Conservation (phyloP, 92 coral and sea anemone genomes). For the Actinostola sp. region DNA sequence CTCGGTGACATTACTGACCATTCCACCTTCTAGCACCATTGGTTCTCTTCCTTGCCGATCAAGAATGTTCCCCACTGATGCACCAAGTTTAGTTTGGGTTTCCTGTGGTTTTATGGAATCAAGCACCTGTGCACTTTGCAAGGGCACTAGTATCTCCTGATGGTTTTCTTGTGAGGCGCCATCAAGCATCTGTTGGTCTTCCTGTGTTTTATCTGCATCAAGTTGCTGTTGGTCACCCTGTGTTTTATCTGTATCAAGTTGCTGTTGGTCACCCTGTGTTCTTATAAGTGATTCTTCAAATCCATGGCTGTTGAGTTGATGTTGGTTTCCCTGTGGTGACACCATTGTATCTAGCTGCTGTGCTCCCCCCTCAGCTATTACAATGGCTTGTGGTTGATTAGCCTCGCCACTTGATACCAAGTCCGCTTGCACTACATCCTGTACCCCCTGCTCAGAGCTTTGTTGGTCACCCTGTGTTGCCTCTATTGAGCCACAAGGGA, state of each 20-base stretch:
- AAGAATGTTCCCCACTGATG: not conserved
- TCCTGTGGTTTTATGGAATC: constrained; percentile 25
- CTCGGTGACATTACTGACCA: constrained; percentile 65
- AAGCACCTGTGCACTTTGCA: not conserved
- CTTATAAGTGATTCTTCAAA: not conserved
- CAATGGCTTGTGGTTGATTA: not conserved
- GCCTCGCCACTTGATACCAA: not conserved
- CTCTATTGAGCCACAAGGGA: not conserved
- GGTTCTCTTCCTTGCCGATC: constrained; percentile 8
- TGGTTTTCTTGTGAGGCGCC: constrained; percentile 6
- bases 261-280: not conserved
- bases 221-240: not conserved
- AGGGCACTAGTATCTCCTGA: not conserved
- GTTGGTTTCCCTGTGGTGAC: constrained; percentile 5
- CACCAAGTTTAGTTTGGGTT: not conserved
- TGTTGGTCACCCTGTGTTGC: not conserved
- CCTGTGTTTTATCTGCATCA: not conserved
- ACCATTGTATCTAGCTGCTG: not conserved
- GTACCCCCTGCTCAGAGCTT: not conserved
- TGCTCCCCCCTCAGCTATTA: not conserved
- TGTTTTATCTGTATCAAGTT: not conserved
- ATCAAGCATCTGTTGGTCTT: constrained; percentile 1
- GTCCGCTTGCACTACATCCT: not conserved
- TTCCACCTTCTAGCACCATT: constrained; percentile 39
- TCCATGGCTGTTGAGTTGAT: not conserved